phyloP scores from a whole-genome alignment of 92 coral and sea anemone species.

The Epizoanthus stellaris region DNA sequence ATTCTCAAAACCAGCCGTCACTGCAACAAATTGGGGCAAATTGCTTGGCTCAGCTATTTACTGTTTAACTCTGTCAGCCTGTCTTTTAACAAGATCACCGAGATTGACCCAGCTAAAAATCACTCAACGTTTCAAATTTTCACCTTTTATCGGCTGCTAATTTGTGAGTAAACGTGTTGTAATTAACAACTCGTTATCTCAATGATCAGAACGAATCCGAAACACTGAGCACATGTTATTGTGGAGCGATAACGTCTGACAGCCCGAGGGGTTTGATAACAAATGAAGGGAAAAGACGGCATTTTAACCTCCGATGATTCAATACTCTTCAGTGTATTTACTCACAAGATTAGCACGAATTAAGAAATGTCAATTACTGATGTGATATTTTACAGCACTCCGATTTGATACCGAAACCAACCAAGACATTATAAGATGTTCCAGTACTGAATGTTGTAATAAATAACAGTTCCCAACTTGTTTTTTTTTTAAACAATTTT shows the following conservation, averaged over 20 bases:
- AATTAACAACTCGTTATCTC: conserved; percentile 38
- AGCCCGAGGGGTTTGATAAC: background rate
- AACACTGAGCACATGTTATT: background rate
- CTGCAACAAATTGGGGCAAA: too few relatives aligned
- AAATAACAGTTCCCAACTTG: background rate
- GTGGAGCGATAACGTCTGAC: background rate
- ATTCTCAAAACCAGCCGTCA: too few relatives aligned
- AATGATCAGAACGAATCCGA: background rate
- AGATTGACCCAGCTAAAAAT: background rate
- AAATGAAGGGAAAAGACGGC: background rate
- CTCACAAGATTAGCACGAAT: conserved; percentile 18
- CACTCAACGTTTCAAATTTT: background rate
- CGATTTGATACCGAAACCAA: background rate
- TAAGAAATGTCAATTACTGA: conserved; percentile 10
- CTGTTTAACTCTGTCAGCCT: background rate
- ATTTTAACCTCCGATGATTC: conserved; percentile 1
- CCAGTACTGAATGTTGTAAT: background rate
- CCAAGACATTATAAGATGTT: background rate
- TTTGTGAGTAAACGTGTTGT: conserved; percentile 25
- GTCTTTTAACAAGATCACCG: background rate
- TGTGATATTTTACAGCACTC: conserved; percentile 3
- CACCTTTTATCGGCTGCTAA: conserved; percentile 29
- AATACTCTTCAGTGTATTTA: conserved; percentile 10
- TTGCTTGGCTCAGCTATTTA: background rate
- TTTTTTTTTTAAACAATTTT: background rate